Conservation (phyloP, 2,888 invertebrate genomes). For the Ormyrus nitidulus region DNA sequence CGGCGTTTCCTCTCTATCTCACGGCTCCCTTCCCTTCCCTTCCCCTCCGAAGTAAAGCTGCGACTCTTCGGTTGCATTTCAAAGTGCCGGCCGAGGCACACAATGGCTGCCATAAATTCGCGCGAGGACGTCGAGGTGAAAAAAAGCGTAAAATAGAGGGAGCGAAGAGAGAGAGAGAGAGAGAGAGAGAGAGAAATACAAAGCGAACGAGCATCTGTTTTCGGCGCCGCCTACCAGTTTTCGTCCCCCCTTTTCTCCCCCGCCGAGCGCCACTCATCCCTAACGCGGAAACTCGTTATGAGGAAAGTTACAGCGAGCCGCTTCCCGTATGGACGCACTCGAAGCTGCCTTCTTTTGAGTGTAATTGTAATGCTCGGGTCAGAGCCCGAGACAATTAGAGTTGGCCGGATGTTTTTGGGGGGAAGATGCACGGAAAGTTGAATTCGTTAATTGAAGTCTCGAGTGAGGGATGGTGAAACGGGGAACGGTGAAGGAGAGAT, state of each 20-base stretch:
- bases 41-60: neutral
- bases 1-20: slow-evolving; percentile 1
- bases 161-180: neutral
- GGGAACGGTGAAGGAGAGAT: too few species aligned
- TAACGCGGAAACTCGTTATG: slow-evolving; percentile 27
- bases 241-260: too few species aligned
- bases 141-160: neutral
- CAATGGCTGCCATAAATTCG: slow-evolving; percentile 2
- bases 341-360: slow-evolving; percentile 7
- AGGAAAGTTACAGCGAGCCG: slow-evolving; percentile 17
- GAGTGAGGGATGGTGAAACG: neutral
- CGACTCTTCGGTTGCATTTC: slow-evolving; percentile 27
- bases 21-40: neutral
- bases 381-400: neutral
- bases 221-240: too few species aligned
- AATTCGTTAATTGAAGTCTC: neutral
- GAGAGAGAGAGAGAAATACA: too few species aligned
- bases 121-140: neutral
- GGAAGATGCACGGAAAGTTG: too few species aligned
- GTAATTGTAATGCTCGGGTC: slow-evolving; percentile 26
- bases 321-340: neutral
- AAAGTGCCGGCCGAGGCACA: neutral
- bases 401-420: neutral
- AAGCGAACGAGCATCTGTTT: too few species aligned
- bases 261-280: neutral